Evolutionary conservation across 1,140 invertebrate species (phyloP), one percentile per base, ranked within the genome.

Genomic region (Lordiphosa clarofinis): DNA sequence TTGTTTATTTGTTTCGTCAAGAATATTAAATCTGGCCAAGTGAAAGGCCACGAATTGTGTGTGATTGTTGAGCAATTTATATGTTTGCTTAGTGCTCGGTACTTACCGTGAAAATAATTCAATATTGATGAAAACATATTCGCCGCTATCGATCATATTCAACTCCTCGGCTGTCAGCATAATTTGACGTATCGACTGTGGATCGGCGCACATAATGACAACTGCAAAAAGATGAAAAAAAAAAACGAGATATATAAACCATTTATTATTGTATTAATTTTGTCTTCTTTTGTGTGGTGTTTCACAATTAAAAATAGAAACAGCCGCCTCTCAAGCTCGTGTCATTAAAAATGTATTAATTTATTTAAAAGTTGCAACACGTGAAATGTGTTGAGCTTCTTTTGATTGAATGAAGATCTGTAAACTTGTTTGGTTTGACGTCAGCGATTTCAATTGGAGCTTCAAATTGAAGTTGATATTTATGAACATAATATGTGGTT

Each of bases 41-140:
- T 81, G 76, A 81, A 81, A 81, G 76, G 76, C 76, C 62, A 60
- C 55, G 63, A 82, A 72, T 70, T 73, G 62, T 63, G 62, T 63
- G 52, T 39, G 70, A 63, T 67, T 58, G 73, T 53, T 65, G 57
- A 60, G 64, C 58, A 52, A 67, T 53, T 67, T 56, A 53, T 52
- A 54, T 3, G 37, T 60, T 69, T 43, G 50, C 13, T 36, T 65
- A 42, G 43, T 38, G 50, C 33, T 10, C 48, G 47, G 42, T 61
- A 88, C 93, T 94, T 91, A 98, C 97, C 96, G 97, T 61, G 95
- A 96, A 87, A 97, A 98, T 8, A 99, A 91, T 89, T 99, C 97
- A 73, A 99, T 97, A 88, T 97, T 99, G 90, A 99, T 97, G 90
- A 99, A 99, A 31, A 98, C 97, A 89, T 99, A 99, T 91, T 99